Base-by-base conservation (phyloP, 2,797 vertebrate genomes). In the Lepus townsendii region DNA sequence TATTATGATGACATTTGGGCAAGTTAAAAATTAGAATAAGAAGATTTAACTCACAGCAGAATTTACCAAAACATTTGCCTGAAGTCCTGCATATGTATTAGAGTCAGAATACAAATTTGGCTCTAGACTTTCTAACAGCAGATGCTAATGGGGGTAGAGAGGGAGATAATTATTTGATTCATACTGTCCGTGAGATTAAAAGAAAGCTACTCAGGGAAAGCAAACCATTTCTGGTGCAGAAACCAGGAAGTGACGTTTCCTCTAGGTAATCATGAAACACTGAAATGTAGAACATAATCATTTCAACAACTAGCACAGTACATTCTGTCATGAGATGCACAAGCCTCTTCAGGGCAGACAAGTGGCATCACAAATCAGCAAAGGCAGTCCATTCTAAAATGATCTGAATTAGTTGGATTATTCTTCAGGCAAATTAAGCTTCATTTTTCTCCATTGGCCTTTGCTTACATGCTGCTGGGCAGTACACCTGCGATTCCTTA, bases 61-160 rank as follows among this genome's bases (percentile, higher is more conserved):
- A 87, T 88, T 69, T 89, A 71, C 8, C 32, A 92, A 68, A 93
- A 35, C 60, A 42, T 69, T 73, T 95, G n/a, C 63, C 11, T 17
- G 11, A 38, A 10, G 17, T 32, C 35, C 20, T 83, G 7, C 24
- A 2, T 91, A 57, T 52, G 57, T 63, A 60, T 85, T 90, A 50
- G n/a, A 79, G 22, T 3, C 2, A 2, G 52, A 35, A 30, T 66
- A 71, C 30, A 75, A 83, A 42, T 83, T 52, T 57, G 42, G 14
- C 38, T 84, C 27, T 83, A 80, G 42, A 35, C 47, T 62, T 68
- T 13, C 52, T 52, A 78, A 27, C 35, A 92, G 19, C 8, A 13
- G 54, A 52, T 71, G 50, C n/a, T 65, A 50, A 78, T 20, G 35
- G 1, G 32, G 3, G 4, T n/a, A 26, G 6, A 11, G 27, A 76